These are phyloP conservation scores for Eupithecia vulgata DNA, from an alignment of 2,888 invertebrate species.

Conservation along the genomic window DNA sequence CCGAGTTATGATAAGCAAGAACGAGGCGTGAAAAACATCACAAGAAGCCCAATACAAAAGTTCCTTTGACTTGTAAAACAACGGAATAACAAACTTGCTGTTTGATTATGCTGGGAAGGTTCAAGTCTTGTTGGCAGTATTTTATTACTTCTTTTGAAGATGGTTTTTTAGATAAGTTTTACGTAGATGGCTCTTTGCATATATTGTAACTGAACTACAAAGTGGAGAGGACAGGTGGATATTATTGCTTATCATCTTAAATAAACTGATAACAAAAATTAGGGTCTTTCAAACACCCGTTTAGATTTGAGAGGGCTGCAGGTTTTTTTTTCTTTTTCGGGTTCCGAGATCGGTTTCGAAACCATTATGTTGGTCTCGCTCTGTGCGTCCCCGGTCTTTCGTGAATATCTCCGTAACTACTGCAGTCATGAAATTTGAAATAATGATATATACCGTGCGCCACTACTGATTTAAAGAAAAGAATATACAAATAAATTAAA, in stretches of 20 bases:
- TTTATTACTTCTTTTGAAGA: slow-evolving; percentile 1
- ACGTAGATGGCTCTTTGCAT: background rate
- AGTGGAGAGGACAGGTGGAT: background rate
- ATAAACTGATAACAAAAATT: too few species aligned
- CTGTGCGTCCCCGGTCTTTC: too few species aligned
- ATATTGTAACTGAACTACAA: background rate
- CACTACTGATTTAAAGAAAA: too few species aligned
- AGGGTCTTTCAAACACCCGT: too few species aligned
- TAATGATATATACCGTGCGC: too few species aligned
- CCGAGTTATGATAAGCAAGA: slow-evolving; percentile 33
- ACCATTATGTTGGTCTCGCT: too few species aligned
- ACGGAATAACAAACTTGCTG: slow-evolving; percentile 19
- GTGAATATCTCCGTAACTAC: too few species aligned
- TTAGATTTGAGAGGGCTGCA: too few species aligned
- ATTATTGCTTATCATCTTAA: background rate
- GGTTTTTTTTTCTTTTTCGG: too few species aligned
- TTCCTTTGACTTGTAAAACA: slow-evolving; percentile 36
- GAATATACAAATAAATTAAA: too few species aligned
- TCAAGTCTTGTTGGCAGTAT: background rate
- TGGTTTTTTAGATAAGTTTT: background rate
- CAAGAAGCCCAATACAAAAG: slow-evolving; percentile 31
- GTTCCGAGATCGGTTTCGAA: too few species aligned
- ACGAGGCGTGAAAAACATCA: slow-evolving; percentile 27
- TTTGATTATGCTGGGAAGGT: slow-evolving; percentile 19
- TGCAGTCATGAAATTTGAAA: too few species aligned